These are phyloP conservation scores for Etheostoma cragini DNA, from an alignment of 2,113 vertebrate species.

Conservation along the genomic window DNA sequence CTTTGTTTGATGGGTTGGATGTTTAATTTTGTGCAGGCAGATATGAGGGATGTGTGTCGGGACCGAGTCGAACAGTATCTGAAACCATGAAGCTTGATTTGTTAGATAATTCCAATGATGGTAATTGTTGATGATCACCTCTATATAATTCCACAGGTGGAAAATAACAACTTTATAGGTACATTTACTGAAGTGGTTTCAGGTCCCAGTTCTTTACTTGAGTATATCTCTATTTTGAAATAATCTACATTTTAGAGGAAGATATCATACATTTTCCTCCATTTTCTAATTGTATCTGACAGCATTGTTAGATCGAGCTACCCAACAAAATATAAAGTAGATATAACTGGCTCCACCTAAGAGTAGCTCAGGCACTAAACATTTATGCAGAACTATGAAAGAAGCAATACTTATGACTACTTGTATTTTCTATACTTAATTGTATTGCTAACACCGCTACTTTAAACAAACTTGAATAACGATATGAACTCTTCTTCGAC, in stretches of 20 bases:
- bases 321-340: not conserved
- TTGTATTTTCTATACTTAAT: not conserved
- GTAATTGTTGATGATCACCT: not conserved
- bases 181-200: not conserved
- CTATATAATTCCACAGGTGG: not conserved
- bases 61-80: not conserved
- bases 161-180: not conserved
- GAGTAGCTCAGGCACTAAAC: not conserved
- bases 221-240: not conserved
- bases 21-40: not conserved
- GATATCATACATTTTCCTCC: not conserved
- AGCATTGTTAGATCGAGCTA: not conserved
- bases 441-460: not conserved
- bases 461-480: not conserved
- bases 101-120: not conserved
- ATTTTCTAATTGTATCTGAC: not conserved
- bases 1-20: slow-evolving; percentile 30
- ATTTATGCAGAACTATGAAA: not conserved
- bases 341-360: not conserved
- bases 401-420: not conserved
- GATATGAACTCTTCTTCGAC: not conserved
- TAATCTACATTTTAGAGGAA: not conserved
- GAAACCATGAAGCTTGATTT: not conserved
- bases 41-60: not conserved
- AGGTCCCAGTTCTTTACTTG: not conserved